phyloP scores from a whole-genome alignment of 1,140 invertebrate species.

The Diplogasteroides magnus region DNA sequence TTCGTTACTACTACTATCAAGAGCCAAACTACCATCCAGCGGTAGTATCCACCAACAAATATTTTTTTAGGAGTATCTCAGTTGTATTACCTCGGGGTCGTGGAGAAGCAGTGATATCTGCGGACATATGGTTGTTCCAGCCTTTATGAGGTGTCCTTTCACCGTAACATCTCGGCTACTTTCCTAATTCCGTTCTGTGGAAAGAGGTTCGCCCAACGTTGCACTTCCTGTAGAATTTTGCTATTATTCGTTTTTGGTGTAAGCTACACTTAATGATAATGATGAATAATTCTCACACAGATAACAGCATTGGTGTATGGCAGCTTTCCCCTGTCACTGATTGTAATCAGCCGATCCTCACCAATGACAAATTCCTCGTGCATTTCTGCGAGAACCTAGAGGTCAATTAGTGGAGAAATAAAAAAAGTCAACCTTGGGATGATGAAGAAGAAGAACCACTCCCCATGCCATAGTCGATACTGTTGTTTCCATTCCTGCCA shows the following conservation, averaged over 20 bases:
- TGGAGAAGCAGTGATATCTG: constrained; percentile 79
- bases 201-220: no score
- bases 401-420: no score
- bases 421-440: constrained; percentile 54
- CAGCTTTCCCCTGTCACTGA: constrained; percentile 43
- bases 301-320: no score
- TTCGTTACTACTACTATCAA: no score
- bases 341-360: constrained; percentile 30
- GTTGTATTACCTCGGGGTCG: constrained; percentile 62
- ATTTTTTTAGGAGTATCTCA: constrained; percentile 3
- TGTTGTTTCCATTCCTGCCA: constrained; percentile 58
- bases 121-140: constrained; percentile 74
- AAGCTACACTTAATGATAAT: background rate
- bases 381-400: constrained; percentile 58
- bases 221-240: no score
- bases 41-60: no score
- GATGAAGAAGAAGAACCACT: constrained; percentile 55
- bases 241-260: no score
- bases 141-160: constrained; percentile 74
- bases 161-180: constrained; percentile 64
- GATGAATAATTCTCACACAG: constrained; percentile 13
- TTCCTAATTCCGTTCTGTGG: constrained; percentile 18
- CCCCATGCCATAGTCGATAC: constrained; percentile 56
- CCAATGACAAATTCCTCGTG: constrained; percentile 56
- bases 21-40: no score